These are phyloP conservation scores for Ciconia nigra DNA, from an alignment of 2,797 vertebrate genomes.

Conservation along the genomic window DNA sequence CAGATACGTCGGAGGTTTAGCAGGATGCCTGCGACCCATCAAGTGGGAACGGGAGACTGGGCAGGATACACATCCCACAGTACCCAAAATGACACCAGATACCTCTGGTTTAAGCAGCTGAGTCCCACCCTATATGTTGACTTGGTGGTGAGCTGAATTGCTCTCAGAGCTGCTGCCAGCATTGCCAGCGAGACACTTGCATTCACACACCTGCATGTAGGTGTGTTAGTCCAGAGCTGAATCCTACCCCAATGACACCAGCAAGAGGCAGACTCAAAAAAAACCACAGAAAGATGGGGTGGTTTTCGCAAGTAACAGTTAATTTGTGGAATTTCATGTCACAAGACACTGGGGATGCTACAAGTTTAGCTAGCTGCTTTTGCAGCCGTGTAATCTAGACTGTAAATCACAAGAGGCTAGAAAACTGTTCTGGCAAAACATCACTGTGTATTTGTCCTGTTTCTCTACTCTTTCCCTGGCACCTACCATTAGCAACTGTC, in stretches of 20 bases:
- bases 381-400: too few species aligned
- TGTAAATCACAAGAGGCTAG: neutral
- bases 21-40: neutral
- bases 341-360: neutral
- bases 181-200: fast-evolving
- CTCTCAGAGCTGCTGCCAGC: neutral
- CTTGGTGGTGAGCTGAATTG: neutral
- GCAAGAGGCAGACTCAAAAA: neutral
- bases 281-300: neutral
- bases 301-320: neutral
- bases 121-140: neutral
- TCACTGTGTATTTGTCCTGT: fast-evolving
- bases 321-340: neutral
- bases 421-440: neutral
- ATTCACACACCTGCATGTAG: neutral
- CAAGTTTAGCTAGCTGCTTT: too few species aligned
- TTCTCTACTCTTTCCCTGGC: neutral
- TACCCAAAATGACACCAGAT: neutral
- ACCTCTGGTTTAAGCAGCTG: neutral
- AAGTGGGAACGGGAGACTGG: neutral
- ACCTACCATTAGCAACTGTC: fast-evolving
- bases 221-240: neutral
- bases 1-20: neutral
- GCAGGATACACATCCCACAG: neutral
- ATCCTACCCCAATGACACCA: neutral